These are phyloP conservation scores for Epinotia nisella DNA, from an alignment of 2,888 invertebrate species.

Conservation along the genomic window DNA sequence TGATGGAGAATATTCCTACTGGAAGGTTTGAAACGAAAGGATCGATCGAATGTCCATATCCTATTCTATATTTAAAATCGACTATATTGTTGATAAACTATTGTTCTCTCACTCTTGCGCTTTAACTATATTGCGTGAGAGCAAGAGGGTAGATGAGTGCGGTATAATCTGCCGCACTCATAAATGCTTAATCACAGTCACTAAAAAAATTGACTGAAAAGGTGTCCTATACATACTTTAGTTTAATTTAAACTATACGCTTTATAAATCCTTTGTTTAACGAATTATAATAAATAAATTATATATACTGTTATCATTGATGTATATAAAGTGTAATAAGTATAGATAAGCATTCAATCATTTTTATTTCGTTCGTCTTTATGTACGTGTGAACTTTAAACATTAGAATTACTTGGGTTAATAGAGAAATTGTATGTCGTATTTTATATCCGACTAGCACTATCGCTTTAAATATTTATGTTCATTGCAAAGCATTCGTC, in stretches of 20 bases:
- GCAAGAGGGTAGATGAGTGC: neutral
- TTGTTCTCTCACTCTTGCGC: neutral
- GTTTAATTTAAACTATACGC: slow-evolving; percentile 57
- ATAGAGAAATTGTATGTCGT: slow-evolving; percentile 48
- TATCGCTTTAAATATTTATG: neutral
- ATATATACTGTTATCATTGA: slow-evolving; percentile 40
- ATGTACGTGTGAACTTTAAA: neutral
- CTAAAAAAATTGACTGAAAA: slow-evolving; percentile 3
- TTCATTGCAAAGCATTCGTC: neutral
- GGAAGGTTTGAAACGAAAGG: slow-evolving; percentile 47
- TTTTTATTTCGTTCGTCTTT: slow-evolving; percentile 15
- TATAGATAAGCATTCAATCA: slow-evolving; percentile 20
- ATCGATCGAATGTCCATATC: slow-evolving; percentile 65
- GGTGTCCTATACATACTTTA: slow-evolving; percentile 4
- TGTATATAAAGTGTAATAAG: slow-evolving; percentile 27
- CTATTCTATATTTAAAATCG: slow-evolving; percentile 51
- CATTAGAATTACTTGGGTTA: neutral
- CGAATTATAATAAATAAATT: slow-evolving; percentile 53
- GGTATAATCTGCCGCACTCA: neutral
- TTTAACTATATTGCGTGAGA: neutral
- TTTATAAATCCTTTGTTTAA: slow-evolving; percentile 65
- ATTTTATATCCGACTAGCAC: slow-evolving; percentile 35
- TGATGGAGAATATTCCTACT: slow-evolving; percentile 41
- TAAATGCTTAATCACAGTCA: slow-evolving; percentile 1
- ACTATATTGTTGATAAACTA: slow-evolving; percentile 3